Conservation (phyloP, 2,888 invertebrate genomes). For the Drosophila acutilabella region DNA sequence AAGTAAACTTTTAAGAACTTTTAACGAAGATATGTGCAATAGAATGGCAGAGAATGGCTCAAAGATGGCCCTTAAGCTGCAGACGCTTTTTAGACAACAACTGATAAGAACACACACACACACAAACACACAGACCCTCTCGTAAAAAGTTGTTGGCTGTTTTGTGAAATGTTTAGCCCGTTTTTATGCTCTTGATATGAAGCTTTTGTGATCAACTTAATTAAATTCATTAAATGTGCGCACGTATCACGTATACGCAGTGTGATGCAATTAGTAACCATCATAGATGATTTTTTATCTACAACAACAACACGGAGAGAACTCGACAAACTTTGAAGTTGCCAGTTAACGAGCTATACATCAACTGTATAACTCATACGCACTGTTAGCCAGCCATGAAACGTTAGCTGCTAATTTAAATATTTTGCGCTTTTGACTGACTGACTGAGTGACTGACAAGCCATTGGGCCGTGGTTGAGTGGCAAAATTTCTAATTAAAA, state of each 20-base stretch:
- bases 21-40: constrained; percentile 69
- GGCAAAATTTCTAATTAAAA: constrained; percentile 71
- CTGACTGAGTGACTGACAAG: constrained; percentile 17
- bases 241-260: constrained; percentile 61
- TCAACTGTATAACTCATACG: constrained; percentile 30
- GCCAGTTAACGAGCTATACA: constrained; percentile 13
- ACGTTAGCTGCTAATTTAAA: constrained; percentile 66
- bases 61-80: constrained; percentile 35
- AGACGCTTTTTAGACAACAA: constrained; percentile 40
- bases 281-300: constrained; percentile 42
- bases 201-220: constrained; percentile 75
- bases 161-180: constrained; percentile 60
- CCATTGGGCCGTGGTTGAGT: not conserved
- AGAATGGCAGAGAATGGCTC: constrained; percentile 24
- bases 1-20: constrained; percentile 72
- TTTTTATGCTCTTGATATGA: constrained; percentile 59
- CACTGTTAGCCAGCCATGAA: constrained; percentile 50
- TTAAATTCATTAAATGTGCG: constrained; percentile 70
- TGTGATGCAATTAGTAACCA: constrained; percentile 63
- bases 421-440: constrained; percentile 54
- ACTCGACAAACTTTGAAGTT: constrained; percentile 33
- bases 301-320: constrained; percentile 14
- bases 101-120: constrained; percentile 19
- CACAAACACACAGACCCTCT: not conserved
- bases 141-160: constrained; percentile 46